Evolutionary conservation across 2,888 invertebrate species (phyloP).

Genomic region (Ormyrus labotus): DNA sequence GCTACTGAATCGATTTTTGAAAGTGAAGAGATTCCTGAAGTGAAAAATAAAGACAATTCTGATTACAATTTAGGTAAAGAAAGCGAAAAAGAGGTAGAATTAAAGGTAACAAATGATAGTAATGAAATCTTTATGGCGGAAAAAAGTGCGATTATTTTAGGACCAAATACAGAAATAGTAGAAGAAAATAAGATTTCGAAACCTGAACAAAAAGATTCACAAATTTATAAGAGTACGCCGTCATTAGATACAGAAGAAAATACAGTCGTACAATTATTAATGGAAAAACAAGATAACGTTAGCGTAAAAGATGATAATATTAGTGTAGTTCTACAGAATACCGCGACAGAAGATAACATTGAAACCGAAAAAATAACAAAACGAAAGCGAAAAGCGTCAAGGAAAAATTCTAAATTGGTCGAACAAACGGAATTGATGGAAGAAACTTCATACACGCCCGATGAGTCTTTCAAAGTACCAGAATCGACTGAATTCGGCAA

Average conservation of each 20-base stretch:
- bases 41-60: conserved; percentile 13
- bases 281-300: conserved; percentile 20
- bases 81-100: conserved; percentile 3
- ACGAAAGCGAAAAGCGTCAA: conserved; percentile 29
- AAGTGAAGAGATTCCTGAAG: conserved; percentile 3
- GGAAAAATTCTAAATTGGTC: conserved; percentile 18
- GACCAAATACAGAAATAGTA: conserved; percentile 26
- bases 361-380: conserved; percentile 10
- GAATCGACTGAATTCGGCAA: conserved; percentile 61
- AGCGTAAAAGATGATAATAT: neutral
- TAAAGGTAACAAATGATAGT: conserved; percentile 23
- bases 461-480: conserved; percentile 66
- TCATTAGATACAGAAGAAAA: conserved; percentile 1
- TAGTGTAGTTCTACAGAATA: conserved; percentile 12
- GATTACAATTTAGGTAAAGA: conserved; percentile 27
- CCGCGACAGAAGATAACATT: neutral
- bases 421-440: conserved; percentile 17
- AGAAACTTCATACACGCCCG: neutral
- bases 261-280: neutral
- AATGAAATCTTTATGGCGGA: conserved; percentile 1
- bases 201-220: neutral
- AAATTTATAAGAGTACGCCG: neutral
- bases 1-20: conserved; percentile 8
- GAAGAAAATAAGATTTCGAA: conserved; percentile 24
- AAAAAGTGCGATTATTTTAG: conserved; percentile 46